phyloP scores from a whole-genome alignment of 2,888 invertebrate genomes.

The Coenonympha glycerion region DNA sequence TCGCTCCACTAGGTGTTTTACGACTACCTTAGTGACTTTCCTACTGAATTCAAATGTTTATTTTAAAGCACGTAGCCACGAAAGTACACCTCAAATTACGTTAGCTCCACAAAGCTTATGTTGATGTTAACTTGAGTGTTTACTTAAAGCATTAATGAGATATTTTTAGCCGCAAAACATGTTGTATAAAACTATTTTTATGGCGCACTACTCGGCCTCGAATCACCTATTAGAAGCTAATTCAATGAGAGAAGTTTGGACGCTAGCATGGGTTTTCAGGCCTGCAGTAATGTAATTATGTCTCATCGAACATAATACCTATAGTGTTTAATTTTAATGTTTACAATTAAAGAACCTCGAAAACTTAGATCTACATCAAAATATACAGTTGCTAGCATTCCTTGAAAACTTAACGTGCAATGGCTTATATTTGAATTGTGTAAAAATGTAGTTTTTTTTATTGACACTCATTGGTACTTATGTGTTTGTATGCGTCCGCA shows the following conservation, averaged over 20 bases:
- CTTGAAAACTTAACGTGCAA: neutral
- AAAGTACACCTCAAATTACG: slow-evolving; percentile 20
- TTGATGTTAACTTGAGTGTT: slow-evolving; percentile 14
- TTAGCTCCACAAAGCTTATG: slow-evolving; percentile 17
- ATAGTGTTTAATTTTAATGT: neutral
- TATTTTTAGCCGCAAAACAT: neutral
- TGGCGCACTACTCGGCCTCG: too few species aligned
- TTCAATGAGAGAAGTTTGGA: too few species aligned
- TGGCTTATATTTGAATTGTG: slow-evolving; percentile 3
- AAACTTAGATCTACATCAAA: neutral
- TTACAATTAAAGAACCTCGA: neutral
- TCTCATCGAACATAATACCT: too few species aligned
- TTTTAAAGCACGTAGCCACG: slow-evolving; percentile 26
- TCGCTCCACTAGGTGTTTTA: slow-evolving; percentile 37
- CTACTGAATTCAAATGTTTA: slow-evolving; percentile 26
- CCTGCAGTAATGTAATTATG: too few species aligned
- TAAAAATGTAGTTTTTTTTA: slow-evolving; percentile 11
- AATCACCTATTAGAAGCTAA: too few species aligned
- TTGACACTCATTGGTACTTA: slow-evolving; percentile 49
- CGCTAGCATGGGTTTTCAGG: too few species aligned
- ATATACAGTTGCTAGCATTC: neutral
- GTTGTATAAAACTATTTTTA: too few species aligned
- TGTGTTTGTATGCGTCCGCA: slow-evolving; percentile 56
- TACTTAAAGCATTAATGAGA: neutral
- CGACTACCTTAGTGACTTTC: slow-evolving; percentile 25